Base-by-base conservation (phyloP, 2,888 invertebrate species). In the Serripes groenlandicus region DNA sequence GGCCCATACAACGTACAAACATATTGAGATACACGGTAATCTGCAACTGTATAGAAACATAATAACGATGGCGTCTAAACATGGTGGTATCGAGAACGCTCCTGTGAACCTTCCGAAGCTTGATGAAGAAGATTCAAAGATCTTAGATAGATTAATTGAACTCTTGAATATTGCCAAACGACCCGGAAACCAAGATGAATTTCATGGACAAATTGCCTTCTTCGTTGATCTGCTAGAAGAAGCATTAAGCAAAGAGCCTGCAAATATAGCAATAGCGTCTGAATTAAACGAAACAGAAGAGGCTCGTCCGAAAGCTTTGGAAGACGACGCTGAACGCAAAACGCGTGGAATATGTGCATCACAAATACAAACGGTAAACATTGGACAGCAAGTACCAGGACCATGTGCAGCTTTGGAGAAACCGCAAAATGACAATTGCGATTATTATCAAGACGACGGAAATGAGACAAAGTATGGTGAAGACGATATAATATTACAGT, bases 191-290 rank as follows among this genome's bases (percentile, higher is more conserved):
- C 23, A 28, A 23, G 71, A 58, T 9, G 52, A 64, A 26, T 30
- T 49, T 15, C 66, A 71, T 23, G 78, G 82, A 0, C 75, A 73
- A 32, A 32, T 78, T 37, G 56, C 35, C 35, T 58, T 66, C 42
- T 78, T 82, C 23, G 72, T 68, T n/a, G 30, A 35, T 26, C 15
- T 75, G 28, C 54, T 78, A 3, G 66, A 68, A 9, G 42, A 62
- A 15, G 72, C 75, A 56, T 28, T 74, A 18, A n/a, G n/a, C n/a
- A n/a, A n/a, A n/a, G 26, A 58, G 11, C 3, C 26, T 4, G 26
- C 3, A 58, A 26, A 23, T 7, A 4, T 4, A 15, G 26, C 58
- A 15, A 28, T 28, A 7, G 23, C 4, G 11, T 15, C 52, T 23
- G 52, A 52, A 7, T 3, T 3, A 7, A 23, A n/a, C 23, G 52